Evolutionary conservation across 2,113 vertebrate genomes (phyloP).

Genomic region (Chiloscyllium plagiosum): DNA sequence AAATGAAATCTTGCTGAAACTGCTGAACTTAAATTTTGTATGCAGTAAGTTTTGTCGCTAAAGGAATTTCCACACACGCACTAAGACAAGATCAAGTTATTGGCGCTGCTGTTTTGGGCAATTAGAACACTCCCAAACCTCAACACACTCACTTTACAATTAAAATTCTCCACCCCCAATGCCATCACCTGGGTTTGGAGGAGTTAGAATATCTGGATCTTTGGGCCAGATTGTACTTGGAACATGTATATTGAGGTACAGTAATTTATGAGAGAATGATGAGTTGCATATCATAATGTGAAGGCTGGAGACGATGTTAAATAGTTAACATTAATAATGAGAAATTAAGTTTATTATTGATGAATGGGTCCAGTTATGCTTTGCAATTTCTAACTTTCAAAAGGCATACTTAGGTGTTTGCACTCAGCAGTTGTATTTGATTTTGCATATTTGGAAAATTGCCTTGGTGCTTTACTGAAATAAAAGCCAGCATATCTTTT

Average conservation of each 20-base stretch:
- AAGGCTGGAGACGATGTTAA: neutral
- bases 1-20: neutral
- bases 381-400: neutral
- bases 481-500: neutral
- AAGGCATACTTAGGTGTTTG: neutral
- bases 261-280: neutral
- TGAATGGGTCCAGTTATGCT: neutral
- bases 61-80: neutral
- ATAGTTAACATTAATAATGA: neutral
- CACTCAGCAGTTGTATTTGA: neutral
- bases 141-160: neutral
- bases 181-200: neutral
- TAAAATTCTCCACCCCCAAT: neutral
- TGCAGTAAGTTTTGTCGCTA: neutral
- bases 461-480: neutral
- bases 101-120: neutral
- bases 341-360: slow-evolving; percentile 19
- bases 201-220: neutral
- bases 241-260: neutral
- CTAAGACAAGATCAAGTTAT: neutral
- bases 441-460: neutral
- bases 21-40: neutral
- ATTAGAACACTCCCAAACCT: neutral
- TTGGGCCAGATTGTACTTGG: neutral
- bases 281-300: neutral